Conservation (phyloP, 2,113 vertebrate genomes). For the Tauraco erythrolophus region DNA sequence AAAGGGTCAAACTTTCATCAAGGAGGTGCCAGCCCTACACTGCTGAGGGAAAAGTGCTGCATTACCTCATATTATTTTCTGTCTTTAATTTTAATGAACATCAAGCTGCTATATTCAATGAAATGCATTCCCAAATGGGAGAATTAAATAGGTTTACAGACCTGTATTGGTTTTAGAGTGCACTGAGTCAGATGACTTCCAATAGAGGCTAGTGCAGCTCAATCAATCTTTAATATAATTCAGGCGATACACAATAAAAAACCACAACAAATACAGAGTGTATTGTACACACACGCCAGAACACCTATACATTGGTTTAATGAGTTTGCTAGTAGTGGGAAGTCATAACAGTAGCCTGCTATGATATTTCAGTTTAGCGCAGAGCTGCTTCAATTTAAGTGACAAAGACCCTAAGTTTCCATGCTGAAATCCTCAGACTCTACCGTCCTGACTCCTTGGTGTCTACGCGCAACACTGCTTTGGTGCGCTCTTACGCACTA, state of each 20-base stretch:
- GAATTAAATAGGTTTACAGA: conserved; percentile 14
- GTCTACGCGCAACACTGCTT: not conserved
- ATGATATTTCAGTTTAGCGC: not conserved
- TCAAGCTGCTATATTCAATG: not conserved
- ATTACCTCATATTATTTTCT: conserved; percentile 8
- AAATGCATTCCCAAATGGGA: not conserved
- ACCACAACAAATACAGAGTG: not conserved
- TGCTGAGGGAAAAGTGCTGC: not conserved
- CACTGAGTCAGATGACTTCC: not conserved
- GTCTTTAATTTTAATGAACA: conserved; percentile 40
- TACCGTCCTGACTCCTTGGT: not conserved
- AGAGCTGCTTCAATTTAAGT: not conserved
- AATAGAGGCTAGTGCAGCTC: not conserved
- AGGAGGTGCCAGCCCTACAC: not conserved
- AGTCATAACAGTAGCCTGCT: not conserved
- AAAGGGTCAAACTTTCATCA: not conserved
- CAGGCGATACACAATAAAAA: not conserved
- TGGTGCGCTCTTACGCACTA: not conserved
- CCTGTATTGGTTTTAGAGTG: conserved; percentile 28
- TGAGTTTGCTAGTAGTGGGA: not conserved
- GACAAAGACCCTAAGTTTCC: not conserved
- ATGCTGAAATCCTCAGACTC: not conserved
- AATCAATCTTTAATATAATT: not conserved
- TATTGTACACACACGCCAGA: not conserved
- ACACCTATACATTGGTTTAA: not conserved